Evolutionary conservation across 2,113 vertebrate genomes (phyloP).

Genomic region (Picathartes gymnocephalus): DNA sequence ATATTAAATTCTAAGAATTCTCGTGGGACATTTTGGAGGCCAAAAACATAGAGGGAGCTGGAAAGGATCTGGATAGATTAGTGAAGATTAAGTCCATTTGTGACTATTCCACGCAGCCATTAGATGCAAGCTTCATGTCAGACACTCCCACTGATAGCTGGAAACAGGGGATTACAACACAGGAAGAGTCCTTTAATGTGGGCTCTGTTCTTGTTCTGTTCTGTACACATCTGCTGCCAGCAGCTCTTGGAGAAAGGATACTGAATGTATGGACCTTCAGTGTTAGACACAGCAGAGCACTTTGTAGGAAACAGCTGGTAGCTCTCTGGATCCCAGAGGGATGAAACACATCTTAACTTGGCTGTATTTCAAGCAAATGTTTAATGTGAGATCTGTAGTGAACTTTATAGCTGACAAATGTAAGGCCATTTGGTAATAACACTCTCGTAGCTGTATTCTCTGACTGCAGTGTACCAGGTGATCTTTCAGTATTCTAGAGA

Average conservation of each 20-base stretch:
- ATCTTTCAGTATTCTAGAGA: not conserved
- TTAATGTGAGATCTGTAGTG: not conserved
- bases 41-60: not conserved
- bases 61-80: not conserved
- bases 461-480: not conserved
- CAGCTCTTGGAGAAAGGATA: not conserved
- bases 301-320: conserved; percentile 25
- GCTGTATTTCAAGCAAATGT: conserved; percentile 7
- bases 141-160: not conserved
- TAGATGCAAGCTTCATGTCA: not conserved
- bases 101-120: not conserved
- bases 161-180: not conserved
- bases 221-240: not conserved
- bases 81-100: conserved; percentile 12
- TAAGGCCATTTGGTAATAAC: not conserved
- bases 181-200: not conserved
- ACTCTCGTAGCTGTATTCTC: not conserved
- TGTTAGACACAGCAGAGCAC: not conserved
- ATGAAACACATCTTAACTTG: conserved; percentile 3
- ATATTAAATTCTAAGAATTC: not conserved
- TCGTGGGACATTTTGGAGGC: not conserved
- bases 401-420: not conserved
- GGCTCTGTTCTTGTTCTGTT: not conserved
- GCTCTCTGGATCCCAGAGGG: not conserved
- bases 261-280: not conserved